phyloP scores from a whole-genome alignment of 1,140 invertebrate species.

The Macrosteles quadrilineatus region DNA sequence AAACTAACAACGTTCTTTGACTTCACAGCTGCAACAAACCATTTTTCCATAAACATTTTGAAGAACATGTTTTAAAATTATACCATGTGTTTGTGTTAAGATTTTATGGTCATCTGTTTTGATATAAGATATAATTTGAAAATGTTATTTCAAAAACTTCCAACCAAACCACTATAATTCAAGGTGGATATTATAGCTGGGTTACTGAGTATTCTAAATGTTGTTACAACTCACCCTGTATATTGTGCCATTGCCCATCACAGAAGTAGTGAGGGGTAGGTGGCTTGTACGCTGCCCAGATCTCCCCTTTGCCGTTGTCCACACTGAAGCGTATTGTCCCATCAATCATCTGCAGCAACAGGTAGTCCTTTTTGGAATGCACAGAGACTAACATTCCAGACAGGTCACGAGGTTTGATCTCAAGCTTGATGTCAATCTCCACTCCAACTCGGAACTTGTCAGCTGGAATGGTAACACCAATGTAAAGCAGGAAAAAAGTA shows the following conservation, averaged over 20 bases:
- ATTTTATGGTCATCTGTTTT: slow-evolving; percentile 30
- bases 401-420: slow-evolving; percentile 83
- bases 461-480: slow-evolving; percentile 49
- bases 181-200: too few species aligned
- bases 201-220: too few species aligned
- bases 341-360: slow-evolving; percentile 86
- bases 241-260: slow-evolving; percentile 92
- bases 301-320: slow-evolving; percentile 80
- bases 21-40: slow-evolving; percentile 70
- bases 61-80: neutral
- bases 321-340: slow-evolving; percentile 80
- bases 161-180: too few species aligned
- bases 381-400: slow-evolving; percentile 82
- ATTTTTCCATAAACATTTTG: neutral
- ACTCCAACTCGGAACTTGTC: slow-evolving; percentile 78
- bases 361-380: slow-evolving; percentile 72
- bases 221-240: slow-evolving; percentile 76
- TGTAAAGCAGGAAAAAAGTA: slow-evolving; percentile 40
- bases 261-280: slow-evolving; percentile 70
- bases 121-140: slow-evolving; percentile 22
- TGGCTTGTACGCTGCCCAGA: slow-evolving; percentile 72
- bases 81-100: neutral
- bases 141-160: neutral
- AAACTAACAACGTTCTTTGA: slow-evolving; percentile 80
- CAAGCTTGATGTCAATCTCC: slow-evolving; percentile 78